Percentiles rank a stretch among this genome's conserved stretches.
phyloP scores from a whole-genome alignment of 53 echinoderm and acorn worm species.

The Mesocentrotus franciscanus region DNA sequence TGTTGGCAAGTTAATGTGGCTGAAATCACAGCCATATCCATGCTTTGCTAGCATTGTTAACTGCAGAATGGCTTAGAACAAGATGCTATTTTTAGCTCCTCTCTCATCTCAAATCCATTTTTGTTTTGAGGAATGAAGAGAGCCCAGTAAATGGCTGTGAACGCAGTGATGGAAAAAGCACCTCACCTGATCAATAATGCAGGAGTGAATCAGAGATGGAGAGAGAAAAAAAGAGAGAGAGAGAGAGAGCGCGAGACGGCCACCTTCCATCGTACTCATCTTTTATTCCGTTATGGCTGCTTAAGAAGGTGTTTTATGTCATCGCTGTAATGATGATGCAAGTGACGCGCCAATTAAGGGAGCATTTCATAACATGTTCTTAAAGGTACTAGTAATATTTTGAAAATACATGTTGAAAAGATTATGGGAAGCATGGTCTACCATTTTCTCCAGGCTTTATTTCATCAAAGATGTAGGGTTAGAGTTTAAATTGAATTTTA shows the following conservation, averaged over 20 bases:
- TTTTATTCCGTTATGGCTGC: neutral
- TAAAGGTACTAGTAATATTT: neutral
- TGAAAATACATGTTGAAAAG: neutral
- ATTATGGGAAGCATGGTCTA: neutral
- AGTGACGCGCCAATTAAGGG: constrained; percentile 24
- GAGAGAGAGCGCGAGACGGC: neutral
- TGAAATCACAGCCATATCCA: too few relatives aligned
- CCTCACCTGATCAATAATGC: constrained; percentile 44
- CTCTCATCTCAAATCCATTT: neutral
- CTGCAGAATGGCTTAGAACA: neutral
- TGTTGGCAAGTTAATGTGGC: too few relatives aligned
- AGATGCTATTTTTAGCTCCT: neutral
- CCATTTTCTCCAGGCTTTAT: too few relatives aligned
- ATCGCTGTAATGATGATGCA: constrained; percentile 15
- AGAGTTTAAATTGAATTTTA: too few relatives aligned
- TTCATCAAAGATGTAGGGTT: too few relatives aligned
- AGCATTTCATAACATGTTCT: neutral
- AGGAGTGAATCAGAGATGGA: constrained; percentile 27
- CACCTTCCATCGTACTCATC: neutral
- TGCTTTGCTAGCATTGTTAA: neutral
- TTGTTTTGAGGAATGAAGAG: neutral
- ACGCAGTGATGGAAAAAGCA: neutral
- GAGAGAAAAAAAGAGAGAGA: constrained; percentile 11
- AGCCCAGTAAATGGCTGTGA: neutral
- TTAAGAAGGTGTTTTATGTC: constrained; percentile 7